Conservation (phyloP, 1,140 invertebrate genomes). For the Drosophila ohnishii region DNA sequence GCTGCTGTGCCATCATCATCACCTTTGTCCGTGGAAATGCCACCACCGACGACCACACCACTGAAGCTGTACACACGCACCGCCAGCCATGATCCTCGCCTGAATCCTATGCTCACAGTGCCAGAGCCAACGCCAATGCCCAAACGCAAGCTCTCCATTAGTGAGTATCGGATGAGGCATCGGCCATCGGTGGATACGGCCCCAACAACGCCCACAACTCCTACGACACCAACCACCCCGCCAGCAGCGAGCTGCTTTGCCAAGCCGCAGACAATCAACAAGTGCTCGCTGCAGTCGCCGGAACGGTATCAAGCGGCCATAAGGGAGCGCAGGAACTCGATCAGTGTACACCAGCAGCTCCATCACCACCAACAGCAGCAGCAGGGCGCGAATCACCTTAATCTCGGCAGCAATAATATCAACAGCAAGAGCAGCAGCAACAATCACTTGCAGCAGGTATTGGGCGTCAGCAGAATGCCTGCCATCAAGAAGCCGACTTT, state of each 20-base stretch:
- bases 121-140: constrained; percentile 78
- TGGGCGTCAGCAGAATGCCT: constrained; percentile 18
- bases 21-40: constrained; percentile 36
- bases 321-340: constrained; percentile 66
- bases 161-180: constrained; percentile 80
- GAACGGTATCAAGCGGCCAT: constrained; percentile 70
- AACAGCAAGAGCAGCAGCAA: constrained; percentile 18
- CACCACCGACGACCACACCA: constrained; percentile 56
- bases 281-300: constrained; percentile 69
- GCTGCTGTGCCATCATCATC: constrained; percentile 2
- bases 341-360: constrained; percentile 50
- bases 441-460: constrained; percentile 34
- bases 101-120: constrained; percentile 75
- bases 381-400: constrained; percentile 7
- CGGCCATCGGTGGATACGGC: constrained; percentile 68
- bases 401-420: constrained; percentile 26
- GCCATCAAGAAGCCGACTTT: constrained; percentile 28
- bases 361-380: constrained; percentile 22
- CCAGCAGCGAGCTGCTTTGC: constrained; percentile 29
- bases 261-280: constrained; percentile 71
- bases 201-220: constrained; percentile 43
- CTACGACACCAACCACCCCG: constrained; percentile 51
- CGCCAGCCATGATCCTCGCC: constrained; percentile 78
- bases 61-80: constrained; percentile 73
- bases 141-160: constrained; percentile 81